Percentiles rank a stretch among this genome's conserved stretches.
Conservation (phyloP, 2,888 invertebrate species). For the Nineta flava region DNA sequence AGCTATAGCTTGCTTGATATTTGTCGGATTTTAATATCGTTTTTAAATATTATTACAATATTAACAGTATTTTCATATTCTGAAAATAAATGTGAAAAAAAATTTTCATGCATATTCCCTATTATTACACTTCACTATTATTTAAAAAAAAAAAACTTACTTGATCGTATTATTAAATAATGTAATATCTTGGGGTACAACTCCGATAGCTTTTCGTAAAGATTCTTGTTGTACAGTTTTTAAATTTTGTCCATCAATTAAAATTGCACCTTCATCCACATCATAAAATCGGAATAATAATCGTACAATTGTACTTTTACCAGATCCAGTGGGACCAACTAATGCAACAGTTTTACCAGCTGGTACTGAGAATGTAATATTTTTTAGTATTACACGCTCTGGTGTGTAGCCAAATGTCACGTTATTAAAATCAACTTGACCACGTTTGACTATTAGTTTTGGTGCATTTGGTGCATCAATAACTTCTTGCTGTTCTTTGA, state of each 20-base stretch:
- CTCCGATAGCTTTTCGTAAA: conserved; percentile 69
- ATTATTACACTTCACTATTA: neutral
- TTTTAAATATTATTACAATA: no score
- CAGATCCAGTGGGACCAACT: conserved; percentile 78
- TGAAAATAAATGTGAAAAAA: no score
- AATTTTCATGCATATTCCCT: no score
- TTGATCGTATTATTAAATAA: conserved; percentile 84
- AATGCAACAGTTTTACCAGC: conserved; percentile 75
- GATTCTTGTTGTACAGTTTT: conserved; percentile 72
- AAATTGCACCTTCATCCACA: conserved; percentile 69
- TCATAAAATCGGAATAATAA: conserved; percentile 94
- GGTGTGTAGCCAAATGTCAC: conserved; percentile 81
- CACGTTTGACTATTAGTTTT: conserved; percentile 48
- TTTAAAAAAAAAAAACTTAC: conserved; percentile 24
- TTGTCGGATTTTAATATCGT: no score
- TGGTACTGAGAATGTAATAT: conserved; percentile 62
- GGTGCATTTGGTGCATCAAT: conserved; percentile 68
- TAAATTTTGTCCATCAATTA: conserved; percentile 81
- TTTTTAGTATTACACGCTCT: conserved; percentile 57
- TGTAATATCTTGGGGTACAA: conserved; percentile 96
- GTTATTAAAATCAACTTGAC: conserved; percentile 73
- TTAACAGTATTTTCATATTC: no score
- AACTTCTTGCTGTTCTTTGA: conserved; percentile 77
- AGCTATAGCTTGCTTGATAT: no score
- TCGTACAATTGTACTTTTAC: conserved; percentile 92